Evolutionary conservation across 2,888 invertebrate genomes (phyloP).

Genomic region (Thera britannica): DNA sequence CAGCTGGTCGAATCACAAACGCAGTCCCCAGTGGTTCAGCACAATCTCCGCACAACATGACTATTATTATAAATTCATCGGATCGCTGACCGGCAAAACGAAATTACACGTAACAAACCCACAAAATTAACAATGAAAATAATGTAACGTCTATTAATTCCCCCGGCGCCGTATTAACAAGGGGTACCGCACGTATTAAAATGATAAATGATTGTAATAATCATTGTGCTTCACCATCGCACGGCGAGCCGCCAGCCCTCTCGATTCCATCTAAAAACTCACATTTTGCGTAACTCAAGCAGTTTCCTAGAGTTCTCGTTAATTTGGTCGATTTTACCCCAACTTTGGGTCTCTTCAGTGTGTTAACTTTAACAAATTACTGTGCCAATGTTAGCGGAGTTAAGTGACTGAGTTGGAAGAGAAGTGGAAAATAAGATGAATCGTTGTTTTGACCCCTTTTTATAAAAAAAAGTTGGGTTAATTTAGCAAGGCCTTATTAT

Average conservation of each 20-base stretch:
- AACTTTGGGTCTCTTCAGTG: slow-evolving; percentile 62
- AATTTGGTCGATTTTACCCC: slow-evolving; percentile 64
- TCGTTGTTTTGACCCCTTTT: slow-evolving; percentile 70
- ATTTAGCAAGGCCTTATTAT: neutral
- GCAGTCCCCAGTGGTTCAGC: slow-evolving; percentile 33
- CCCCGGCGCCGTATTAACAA: slow-evolving; percentile 76
- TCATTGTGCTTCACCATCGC: slow-evolving; percentile 62
- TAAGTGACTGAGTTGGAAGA: slow-evolving; percentile 63
- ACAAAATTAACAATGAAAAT: slow-evolving; percentile 80
- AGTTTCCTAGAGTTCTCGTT: slow-evolving; percentile 46
- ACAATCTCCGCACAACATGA: slow-evolving; percentile 37
- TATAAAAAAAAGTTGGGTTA: slow-evolving; percentile 54
- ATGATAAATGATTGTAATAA: slow-evolving; percentile 82
- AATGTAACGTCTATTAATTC: slow-evolving; percentile 79
- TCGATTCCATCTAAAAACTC: slow-evolving; percentile 19
- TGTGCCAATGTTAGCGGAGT: slow-evolving; percentile 69
- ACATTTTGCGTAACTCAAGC: slow-evolving; percentile 13
- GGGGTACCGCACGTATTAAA: slow-evolving; percentile 79
- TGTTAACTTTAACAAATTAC: slow-evolving; percentile 82
- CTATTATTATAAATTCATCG: slow-evolving; percentile 54
- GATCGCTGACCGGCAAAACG: slow-evolving; percentile 54
- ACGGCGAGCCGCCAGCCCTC: slow-evolving; percentile 26
- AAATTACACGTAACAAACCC: slow-evolving; percentile 65
- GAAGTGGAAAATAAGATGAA: slow-evolving; percentile 69
- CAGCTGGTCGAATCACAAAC: slow-evolving; percentile 25